Percentiles rank a stretch among this genome's conserved stretches.
Evolutionary conservation across 2,113 vertebrate genomes (phyloP).

Genomic region (Hemibagrus wyckioides): DNA sequence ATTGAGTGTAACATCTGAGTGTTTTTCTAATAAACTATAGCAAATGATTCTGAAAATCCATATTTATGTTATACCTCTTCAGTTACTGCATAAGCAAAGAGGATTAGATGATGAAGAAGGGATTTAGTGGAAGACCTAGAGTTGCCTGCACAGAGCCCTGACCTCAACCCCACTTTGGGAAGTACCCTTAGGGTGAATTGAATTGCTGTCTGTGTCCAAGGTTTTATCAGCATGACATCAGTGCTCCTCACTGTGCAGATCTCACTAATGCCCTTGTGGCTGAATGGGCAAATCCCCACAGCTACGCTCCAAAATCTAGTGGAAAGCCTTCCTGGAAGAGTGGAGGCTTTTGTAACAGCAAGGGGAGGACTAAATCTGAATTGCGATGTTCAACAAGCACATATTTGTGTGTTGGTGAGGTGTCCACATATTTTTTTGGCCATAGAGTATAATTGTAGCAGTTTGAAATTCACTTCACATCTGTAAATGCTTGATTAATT

Average conservation of each 20-base stretch:
- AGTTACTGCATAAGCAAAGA: not conserved
- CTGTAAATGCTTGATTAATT: not conserved
- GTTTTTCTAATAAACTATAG: not conserved
- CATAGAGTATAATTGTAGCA: not conserved
- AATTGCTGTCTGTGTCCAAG: not conserved
- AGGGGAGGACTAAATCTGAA: too few species aligned
- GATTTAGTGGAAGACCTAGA: too few species aligned
- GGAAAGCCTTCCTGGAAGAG: too few species aligned
- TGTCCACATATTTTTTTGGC: not conserved
- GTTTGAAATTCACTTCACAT: not conserved
- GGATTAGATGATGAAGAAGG: not conserved
- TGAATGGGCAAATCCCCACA: not conserved
- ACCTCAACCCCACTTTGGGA: not conserved
- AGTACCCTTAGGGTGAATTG: not conserved
- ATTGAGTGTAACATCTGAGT: not conserved
- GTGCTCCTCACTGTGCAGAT: not conserved
- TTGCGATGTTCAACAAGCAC: too few species aligned
- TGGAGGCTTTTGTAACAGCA: not conserved
- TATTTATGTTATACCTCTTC: not conserved
- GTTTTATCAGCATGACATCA: not conserved
- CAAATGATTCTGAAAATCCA: not conserved
- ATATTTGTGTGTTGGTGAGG: too few species aligned
- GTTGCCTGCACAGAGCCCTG: not conserved
- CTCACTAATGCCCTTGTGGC: not conserved
- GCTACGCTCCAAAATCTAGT: not conserved